Percentiles rank a stretch among this genome's conserved stretches.
Evolutionary conservation across 2,113 vertebrate species (phyloP).

Genomic region (Arizona elegans): DNA sequence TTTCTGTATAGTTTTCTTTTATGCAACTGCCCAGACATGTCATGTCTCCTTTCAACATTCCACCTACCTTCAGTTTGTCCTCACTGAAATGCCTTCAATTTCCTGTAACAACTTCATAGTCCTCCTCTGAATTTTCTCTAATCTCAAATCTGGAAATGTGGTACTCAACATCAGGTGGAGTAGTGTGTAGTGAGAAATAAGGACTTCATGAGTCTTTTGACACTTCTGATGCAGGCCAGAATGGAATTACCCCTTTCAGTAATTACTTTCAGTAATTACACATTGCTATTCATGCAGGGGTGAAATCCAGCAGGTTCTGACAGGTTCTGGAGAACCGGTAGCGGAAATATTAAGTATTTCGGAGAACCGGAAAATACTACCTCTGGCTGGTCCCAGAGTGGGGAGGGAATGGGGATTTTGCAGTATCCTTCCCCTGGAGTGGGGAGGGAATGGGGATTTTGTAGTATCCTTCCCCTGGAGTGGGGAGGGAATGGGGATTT

Average conservation of each 20-base stretch:
- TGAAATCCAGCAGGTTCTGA: too few species aligned
- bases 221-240: neutral
- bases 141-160: neutral
- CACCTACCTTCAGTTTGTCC: neutral
- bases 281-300: neutral
- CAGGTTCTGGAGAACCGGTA: too few species aligned
- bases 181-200: neutral
- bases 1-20: neutral
- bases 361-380: too few species aligned
- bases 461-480: too few species aligned
- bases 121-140: neutral
- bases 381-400: too few species aligned
- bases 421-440: too few species aligned
- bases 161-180: neutral
- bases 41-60: neutral
- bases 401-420: too few species aligned
- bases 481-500: too few species aligned
- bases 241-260: neutral
- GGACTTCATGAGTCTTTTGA: neutral
- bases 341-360: too few species aligned
- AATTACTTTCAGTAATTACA: neutral
- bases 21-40: neutral
- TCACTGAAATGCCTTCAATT: neutral
- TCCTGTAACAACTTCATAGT: neutral
- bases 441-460: too few species aligned